Percentiles rank a stretch among this genome's conserved stretches.
Conservation (phyloP, 2,113 vertebrate species). For the Phoenicopterus ruber region DNA sequence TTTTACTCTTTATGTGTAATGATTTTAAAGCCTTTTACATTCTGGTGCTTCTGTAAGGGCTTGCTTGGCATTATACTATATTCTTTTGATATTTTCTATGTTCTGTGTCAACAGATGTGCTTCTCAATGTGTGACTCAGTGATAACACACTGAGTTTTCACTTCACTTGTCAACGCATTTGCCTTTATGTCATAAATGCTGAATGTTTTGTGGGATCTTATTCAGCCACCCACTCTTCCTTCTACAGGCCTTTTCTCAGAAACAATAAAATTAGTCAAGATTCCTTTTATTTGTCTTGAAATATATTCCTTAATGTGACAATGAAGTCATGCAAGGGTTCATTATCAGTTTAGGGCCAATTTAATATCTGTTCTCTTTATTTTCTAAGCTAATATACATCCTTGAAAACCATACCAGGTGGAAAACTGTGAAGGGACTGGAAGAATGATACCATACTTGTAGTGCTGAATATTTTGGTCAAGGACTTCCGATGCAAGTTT, state of each 20-base stretch:
- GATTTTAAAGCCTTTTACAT: not conserved
- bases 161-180: not conserved
- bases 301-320: not conserved
- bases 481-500: not conserved
- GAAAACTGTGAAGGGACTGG: not conserved
- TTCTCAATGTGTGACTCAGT: not conserved
- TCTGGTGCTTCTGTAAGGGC: not conserved
- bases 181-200: not conserved
- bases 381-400: not conserved
- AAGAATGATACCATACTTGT: not conserved
- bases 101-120: not conserved
- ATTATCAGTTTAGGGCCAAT: not conserved
- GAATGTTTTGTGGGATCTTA: not conserved
- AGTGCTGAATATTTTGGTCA: not conserved
- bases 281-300: not conserved
- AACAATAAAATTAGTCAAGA: constrained; percentile 17
- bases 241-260: not conserved
- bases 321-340: not conserved
- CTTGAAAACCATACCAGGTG: not conserved
- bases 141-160: not conserved
- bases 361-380: not conserved
- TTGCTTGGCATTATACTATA: not conserved
- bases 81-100: not conserved
- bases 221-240: constrained; percentile 29
- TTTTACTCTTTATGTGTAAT: not conserved